phyloP scores from a whole-genome alignment of 2,113 vertebrate species.

The Cynoglossus semilaevis region DNA sequence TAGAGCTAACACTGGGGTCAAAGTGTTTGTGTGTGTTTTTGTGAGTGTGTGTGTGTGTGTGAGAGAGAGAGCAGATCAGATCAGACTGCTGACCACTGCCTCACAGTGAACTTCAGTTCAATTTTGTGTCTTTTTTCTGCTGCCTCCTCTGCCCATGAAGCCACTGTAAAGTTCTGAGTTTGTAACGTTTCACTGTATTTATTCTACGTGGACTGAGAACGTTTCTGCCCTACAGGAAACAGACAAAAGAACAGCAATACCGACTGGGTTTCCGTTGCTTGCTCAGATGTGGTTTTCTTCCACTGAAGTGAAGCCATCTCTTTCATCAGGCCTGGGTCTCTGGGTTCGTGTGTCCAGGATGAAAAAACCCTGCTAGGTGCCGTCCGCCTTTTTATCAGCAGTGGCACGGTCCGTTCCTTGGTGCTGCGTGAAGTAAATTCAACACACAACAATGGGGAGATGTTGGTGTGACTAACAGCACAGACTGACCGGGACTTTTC shows the following conservation, averaged over 20 bases:
- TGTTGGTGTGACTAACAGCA: slow-evolving; percentile 9
- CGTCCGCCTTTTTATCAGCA: slow-evolving; percentile 47
- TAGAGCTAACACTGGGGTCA: slow-evolving; percentile 55
- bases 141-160: too few species aligned
- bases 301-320: slow-evolving; percentile 37
- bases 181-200: too few species aligned
- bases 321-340: slow-evolving; percentile 42
- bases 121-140: too few species aligned
- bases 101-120: too few species aligned
- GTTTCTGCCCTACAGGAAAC: slow-evolving; percentile 8
- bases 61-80: slow-evolving; percentile 3
- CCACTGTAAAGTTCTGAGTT: too few species aligned
- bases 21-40: slow-evolving; percentile 20
- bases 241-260: slow-evolving; percentile 5
- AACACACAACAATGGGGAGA: slow-evolving; percentile 36
- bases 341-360: slow-evolving; percentile 34
- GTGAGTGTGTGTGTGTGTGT: slow-evolving; percentile 15
- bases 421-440: slow-evolving; percentile 32
- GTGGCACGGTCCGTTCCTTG: slow-evolving; percentile 26
- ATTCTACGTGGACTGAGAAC: slow-evolving; percentile 29
- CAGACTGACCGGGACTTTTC: not conserved
- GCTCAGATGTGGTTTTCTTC: slow-evolving; percentile 50
- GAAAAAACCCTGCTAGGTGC: slow-evolving; percentile 47
- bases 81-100: slow-evolving; percentile 38
- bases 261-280: slow-evolving; percentile 30